Percentiles rank a stretch among this genome's conserved stretches.
Conservation (phyloP, 2,797 vertebrate genomes). For the Urosaurus nigricauda region DNA sequence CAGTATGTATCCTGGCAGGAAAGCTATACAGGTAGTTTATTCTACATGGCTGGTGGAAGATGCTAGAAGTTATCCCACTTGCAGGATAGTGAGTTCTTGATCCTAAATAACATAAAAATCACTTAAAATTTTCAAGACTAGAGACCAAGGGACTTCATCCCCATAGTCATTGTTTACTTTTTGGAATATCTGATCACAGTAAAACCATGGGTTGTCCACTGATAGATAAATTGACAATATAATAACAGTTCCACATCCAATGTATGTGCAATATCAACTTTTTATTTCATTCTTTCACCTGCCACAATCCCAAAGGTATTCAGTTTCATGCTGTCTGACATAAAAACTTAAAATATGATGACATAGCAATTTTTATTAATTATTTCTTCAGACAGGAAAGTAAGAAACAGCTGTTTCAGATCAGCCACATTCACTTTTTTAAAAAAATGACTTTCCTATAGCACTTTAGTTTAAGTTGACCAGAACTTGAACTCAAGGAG, state of each 20-base stretch:
- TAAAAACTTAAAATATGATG: conserved; percentile 72
- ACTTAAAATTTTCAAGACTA: background rate
- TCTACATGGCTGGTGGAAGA: background rate
- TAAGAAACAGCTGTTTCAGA: conserved; percentile 84
- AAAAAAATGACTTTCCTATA: conserved; percentile 75
- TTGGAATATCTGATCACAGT: background rate
- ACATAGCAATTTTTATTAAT: conserved; percentile 81
- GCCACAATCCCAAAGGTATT: conserved; percentile 57
- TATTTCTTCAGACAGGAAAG: conserved; percentile 73
- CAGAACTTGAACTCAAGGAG: conserved; percentile 85
- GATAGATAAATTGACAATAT: background rate
- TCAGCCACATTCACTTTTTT: conserved; percentile 80
- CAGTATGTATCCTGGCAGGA: background rate
- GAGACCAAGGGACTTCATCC: background rate
- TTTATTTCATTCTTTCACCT: conserved; percentile 20
- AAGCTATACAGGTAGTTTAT: background rate
- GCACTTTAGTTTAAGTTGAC: conserved; percentile 84
- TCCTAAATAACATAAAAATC: background rate
- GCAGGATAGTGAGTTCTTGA: background rate
- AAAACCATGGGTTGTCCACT: background rate
- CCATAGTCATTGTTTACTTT: background rate
- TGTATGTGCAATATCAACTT: background rate
- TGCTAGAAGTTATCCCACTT: background rate
- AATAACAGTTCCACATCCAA: background rate
- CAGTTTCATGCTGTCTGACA: conserved; percentile 70